Base-by-base conservation (phyloP, 1,140 invertebrate species). In the Batillaria attramentaria region DNA sequence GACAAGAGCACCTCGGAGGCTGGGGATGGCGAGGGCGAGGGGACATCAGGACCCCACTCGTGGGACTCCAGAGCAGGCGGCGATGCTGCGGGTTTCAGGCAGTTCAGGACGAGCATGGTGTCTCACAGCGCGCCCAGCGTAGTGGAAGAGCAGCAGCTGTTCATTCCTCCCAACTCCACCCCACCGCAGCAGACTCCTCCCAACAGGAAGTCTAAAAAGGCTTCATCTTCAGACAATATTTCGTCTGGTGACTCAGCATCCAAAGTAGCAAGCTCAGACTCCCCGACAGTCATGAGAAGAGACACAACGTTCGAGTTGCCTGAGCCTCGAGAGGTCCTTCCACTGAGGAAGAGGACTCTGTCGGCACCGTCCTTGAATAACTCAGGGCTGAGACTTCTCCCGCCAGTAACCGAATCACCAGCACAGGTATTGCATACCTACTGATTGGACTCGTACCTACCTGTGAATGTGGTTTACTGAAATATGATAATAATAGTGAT, bases 261-360 rank as follows among this genome's bases (percentile, higher is more conserved):
- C 35, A 2, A 35, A 18, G 42, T 57, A 16, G 28, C 42, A 1
- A 62, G 18, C 31, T 62, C 73, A 20, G 28, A n/a, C 10, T 75
- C 73, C 3, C 72, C 72, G 3, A 74, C 46, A 24, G 72, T 74
- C 13, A 20, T 75, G 73, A 37, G 57, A 4, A 75, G 62, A 65
- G 73, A 75, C 73, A 6, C 3, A 24, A 75, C 73, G 18, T 75
- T 39, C 41, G 6, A 41, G 13, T 57, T 75, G 18, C 73, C 73
- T 2, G 39, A 75, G 18, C 33, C 20, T 20, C 20, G 3, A 16
- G 73, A 75, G 57, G 35, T 54, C 28, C 57, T 75, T n/a, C 54
- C 73, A 3, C n/a, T 65, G 3, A 62, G 20, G 13, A 1, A 18
- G 28, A 28, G 1, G n/a, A 10, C 24, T 8, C 10, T 28, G n/a